phyloP scores from a whole-genome alignment of 1,140 invertebrate genomes.

The Drosophila biarmipes region DNA sequence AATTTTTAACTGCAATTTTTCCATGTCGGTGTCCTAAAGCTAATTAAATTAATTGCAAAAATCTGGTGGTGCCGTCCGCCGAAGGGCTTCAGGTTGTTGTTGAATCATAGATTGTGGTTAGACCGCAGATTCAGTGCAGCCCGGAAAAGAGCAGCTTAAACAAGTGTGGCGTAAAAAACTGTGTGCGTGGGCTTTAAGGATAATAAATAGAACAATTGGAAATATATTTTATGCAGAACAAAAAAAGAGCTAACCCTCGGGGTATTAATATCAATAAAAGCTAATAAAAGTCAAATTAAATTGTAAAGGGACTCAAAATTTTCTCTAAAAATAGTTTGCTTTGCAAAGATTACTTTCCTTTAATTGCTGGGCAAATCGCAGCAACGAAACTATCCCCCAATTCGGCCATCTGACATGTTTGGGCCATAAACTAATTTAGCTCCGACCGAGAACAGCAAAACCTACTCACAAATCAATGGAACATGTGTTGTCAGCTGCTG shows the following conservation, averaged over 20 bases:
- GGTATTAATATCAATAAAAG: constrained; percentile 12
- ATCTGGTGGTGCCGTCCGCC: constrained; percentile 20
- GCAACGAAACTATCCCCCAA: not conserved
- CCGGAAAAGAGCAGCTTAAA: constrained; percentile 19
- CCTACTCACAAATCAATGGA: constrained; percentile 54
- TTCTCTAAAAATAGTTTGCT: not conserved
- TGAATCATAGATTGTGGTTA: constrained; percentile 62
- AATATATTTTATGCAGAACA: not conserved
- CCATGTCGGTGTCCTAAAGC: constrained; percentile 34
- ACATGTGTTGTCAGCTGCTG: constrained; percentile 30
- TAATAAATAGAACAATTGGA: not conserved
- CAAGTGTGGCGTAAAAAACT: constrained; percentile 7
- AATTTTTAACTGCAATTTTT: constrained; percentile 55
- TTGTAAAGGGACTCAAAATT: not conserved
- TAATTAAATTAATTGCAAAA: constrained; percentile 74
- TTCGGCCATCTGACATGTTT: constrained; percentile 29
- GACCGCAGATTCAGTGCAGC: constrained; percentile 48
- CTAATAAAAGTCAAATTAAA: constrained; percentile 2
- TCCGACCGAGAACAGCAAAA: constrained; percentile 21
- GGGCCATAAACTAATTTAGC: constrained; percentile 47
- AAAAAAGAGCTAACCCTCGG: constrained; percentile 1
- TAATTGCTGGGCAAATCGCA: not conserved
- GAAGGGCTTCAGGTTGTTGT: constrained; percentile 10
- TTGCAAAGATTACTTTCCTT: not conserved
- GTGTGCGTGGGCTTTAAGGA: constrained; percentile 8